Percentiles rank a stretch among this genome's conserved stretches.
Conservation (phyloP, 1,140 invertebrate genomes). For the Bombus picipes region DNA sequence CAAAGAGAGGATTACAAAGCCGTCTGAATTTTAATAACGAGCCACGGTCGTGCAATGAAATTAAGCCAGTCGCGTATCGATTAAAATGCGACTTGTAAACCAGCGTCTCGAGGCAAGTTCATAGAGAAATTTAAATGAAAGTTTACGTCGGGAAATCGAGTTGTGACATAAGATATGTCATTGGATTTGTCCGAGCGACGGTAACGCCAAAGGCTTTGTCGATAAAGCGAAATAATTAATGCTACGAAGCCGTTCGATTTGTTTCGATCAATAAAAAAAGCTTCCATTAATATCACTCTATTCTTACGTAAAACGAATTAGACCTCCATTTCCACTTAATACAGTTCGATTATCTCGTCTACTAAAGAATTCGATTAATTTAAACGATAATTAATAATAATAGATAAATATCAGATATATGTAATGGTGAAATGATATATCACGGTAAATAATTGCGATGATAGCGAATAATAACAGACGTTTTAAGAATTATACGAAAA, state of each 20-base stretch:
- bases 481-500: not conserved
- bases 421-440: not conserved
- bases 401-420: not conserved
- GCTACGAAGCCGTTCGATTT: conserved; percentile 42
- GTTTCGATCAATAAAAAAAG: conserved; percentile 55
- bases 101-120: not conserved
- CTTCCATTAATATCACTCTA: conserved; percentile 35
- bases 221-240: conserved; percentile 66
- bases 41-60: not conserved
- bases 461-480: not conserved
- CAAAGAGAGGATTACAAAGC: not conserved
- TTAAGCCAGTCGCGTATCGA: not conserved
- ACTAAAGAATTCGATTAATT: not conserved
- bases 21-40: not conserved
- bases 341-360: not conserved
- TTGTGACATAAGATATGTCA: conserved; percentile 6
- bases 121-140: conserved; percentile 26
- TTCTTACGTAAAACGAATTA: conserved; percentile 50
- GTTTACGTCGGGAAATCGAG: conserved; percentile 12
- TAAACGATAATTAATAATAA: not conserved
- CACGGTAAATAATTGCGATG: not conserved
- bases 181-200: conserved; percentile 31
- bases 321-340: not conserved
- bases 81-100: not conserved
- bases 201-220: conserved; percentile 53